Evolutionary conservation across 2,797 vertebrate genomes (phyloP).

Genomic region (Sebastiscus tertius): DNA sequence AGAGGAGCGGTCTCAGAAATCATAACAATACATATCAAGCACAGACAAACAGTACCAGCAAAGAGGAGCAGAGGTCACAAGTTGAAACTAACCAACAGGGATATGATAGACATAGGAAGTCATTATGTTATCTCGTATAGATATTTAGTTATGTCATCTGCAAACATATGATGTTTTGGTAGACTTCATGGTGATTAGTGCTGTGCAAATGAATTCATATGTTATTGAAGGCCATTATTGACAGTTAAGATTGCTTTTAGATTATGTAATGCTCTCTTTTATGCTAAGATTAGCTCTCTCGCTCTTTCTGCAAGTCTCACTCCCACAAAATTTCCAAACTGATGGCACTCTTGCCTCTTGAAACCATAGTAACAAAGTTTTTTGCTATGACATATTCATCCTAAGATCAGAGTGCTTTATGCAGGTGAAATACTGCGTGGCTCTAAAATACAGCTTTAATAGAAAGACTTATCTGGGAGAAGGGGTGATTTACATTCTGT

Average conservation of each 20-base stretch:
- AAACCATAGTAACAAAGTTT: background rate
- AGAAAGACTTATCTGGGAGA: background rate
- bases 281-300: background rate
- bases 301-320: background rate
- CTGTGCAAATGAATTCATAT: constrained; percentile 5
- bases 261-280: too few relatives aligned
- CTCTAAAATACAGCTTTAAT: background rate
- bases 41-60: background rate
- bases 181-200: background rate
- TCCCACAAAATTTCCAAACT: background rate
- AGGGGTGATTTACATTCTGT: background rate
- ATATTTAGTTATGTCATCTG: background rate
- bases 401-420: background rate
- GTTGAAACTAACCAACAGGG: background rate
- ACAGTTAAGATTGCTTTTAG: background rate
- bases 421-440: background rate
- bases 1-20: background rate
- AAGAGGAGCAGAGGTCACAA: background rate
- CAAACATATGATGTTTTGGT: background rate
- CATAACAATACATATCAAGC: background rate
- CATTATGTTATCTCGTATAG: background rate
- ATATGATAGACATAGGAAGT: background rate
- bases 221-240: constrained; percentile 17
- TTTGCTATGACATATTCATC: too few relatives aligned
- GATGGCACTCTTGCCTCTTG: background rate